These are phyloP conservation scores for Halictus quadricinctus DNA, from an alignment of 2,888 invertebrate genomes.

Conservation along the genomic window DNA sequence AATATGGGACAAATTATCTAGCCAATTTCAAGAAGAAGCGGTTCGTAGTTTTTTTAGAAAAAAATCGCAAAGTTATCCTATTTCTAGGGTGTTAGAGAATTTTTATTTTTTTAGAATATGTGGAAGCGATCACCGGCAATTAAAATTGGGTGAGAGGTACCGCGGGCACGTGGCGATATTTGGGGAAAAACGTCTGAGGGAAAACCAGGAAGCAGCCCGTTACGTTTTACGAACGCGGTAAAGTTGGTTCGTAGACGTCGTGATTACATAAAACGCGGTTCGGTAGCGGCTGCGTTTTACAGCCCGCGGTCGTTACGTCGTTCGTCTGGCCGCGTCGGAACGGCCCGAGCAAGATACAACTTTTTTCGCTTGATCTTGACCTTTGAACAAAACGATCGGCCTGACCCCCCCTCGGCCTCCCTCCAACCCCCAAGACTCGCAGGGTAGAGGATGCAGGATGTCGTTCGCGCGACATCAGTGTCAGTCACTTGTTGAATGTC, in stretches of 20 bases:
- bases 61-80: too few relatives aligned
- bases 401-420: not conserved
- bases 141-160: not conserved
- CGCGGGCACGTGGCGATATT: not conserved
- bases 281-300: slow-evolving; percentile 30
- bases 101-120: slow-evolving; percentile 5
- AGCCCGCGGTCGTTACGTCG: slow-evolving; percentile 28
- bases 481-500: slow-evolving; percentile 77
- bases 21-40: too few relatives aligned
- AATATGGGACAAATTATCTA: too few relatives aligned
- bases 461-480: slow-evolving; percentile 69
- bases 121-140: slow-evolving; percentile 1
- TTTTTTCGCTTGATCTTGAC: slow-evolving; percentile 56
- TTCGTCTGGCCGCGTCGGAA: slow-evolving; percentile 33
- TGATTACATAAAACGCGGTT: slow-evolving; percentile 20
- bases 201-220: not conserved
- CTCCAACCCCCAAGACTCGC: slow-evolving; percentile 32
- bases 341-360: slow-evolving; percentile 13
- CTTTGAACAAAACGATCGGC: slow-evolving; percentile 52
- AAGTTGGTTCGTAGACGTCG: slow-evolving; percentile 28
- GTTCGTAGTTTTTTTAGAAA: too few relatives aligned
- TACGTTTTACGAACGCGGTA: slow-evolving; percentile 21
- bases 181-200: not conserved
- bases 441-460: slow-evolving; percentile 62
- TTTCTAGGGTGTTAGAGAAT: not conserved